Percentiles rank a stretch among this genome's conserved stretches.
These are phyloP conservation scores for Muraenolepis orangiensis DNA, from an alignment of 2,797 vertebrate species.

Conservation along the genomic window DNA sequence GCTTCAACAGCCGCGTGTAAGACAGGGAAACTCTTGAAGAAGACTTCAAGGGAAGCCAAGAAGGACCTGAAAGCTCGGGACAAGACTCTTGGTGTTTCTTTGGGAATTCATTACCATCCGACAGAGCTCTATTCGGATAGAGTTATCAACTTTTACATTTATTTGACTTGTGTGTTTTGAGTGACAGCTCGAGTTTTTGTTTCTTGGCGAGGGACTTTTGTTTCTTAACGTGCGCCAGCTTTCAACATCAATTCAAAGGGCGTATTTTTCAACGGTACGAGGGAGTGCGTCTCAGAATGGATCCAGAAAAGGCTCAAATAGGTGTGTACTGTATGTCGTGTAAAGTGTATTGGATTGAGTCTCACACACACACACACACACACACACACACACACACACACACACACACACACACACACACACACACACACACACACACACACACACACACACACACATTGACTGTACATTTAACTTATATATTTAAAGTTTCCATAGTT, in stretches of 20 bases:
- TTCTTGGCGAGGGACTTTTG: neutral
- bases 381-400: neutral
- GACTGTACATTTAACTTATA: neutral
- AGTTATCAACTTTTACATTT: neutral
- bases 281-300: neutral
- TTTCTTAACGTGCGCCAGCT: neutral
- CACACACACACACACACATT: neutral
- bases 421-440: neutral
- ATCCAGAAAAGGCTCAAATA: neutral
- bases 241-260: neutral
- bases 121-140: constrained; percentile 3
- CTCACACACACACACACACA: neutral
- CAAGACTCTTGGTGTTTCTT: neutral
- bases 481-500: neutral
- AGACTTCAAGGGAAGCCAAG: neutral
- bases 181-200: neutral
- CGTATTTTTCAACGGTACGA: neutral
- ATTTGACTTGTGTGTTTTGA: neutral
- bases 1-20: constrained; percentile 27
- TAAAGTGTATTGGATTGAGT: neutral
- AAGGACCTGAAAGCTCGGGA: neutral
- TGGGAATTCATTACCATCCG: neutral
- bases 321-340: neutral
- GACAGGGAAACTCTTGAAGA: neutral
- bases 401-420: neutral